Base-by-base conservation (phyloP, 92 coral and sea anemone genomes). In the Zoanthus solanderi region DNA sequence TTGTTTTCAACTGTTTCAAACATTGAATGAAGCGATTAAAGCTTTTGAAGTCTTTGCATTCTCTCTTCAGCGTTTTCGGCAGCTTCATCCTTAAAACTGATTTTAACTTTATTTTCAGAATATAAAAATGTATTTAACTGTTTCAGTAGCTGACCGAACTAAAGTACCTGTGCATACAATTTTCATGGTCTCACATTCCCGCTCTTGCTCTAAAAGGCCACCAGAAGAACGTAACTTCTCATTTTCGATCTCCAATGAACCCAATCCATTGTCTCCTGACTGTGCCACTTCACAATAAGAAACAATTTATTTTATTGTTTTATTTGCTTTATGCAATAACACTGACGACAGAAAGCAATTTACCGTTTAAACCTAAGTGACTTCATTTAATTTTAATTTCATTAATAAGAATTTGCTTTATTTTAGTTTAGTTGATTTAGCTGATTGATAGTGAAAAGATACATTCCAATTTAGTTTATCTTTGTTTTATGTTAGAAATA, bases 401-500 rank as follows among this genome's bases (percentile, higher is more conserved):
- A 32, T 69, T 69, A 7, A 28, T 30, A 23, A 30, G 13, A 80
- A 7, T 47, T 81, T 81, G 46, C 7, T 65, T 81, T 65, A 81
- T 47, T 42, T 81, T 61, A n/a, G 6, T 65, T 81, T 17, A 37
- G 5, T 81, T 65, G 14, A 54, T 81, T 47, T 81, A 81, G 14
- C 71, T n/a, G 42, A 66, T 16, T 5, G 66, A 29, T 37, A 66
- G 3, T 42, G 31, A 80, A 80, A 31, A 14, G 29, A 80, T 44
- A 17, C 17, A 44, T 81, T 79, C 63, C 46, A 45, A 15, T 66
- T 81, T 81, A 65, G 42, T 44, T 65, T 81, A 66, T 65, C 61
- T 30, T 65, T 48, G 75, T 67, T 67, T 81, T 81, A 81, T 45
- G 44, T 81, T 81, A 81, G 72, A 80, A 46, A 65, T 65, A 81